Conservation (phyloP, 2,888 invertebrate genomes). For the Petrolisthes manimaculis region DNA sequence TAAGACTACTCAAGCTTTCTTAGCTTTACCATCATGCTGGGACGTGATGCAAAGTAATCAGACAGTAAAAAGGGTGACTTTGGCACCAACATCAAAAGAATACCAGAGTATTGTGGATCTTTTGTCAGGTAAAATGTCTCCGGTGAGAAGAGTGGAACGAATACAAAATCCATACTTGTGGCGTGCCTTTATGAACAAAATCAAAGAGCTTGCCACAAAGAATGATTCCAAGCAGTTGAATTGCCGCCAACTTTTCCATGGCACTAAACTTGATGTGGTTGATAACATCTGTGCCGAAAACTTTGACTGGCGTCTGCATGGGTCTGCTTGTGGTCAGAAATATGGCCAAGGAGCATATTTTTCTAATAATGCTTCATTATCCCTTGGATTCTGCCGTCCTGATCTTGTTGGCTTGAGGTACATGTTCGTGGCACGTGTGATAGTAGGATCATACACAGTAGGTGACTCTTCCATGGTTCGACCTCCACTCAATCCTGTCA, state of each 20-base stretch:
- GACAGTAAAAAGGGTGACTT: slow-evolving; percentile 7
- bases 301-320: slow-evolving; percentile 68
- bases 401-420: slow-evolving; percentile 15
- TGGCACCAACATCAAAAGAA: slow-evolving; percentile 42
- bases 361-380: slow-evolving; percentile 64
- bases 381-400: slow-evolving; percentile 13
- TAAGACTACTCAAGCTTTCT: neutral
- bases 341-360: slow-evolving; percentile 69
- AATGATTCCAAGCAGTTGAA: slow-evolving; percentile 33
- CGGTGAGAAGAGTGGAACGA: slow-evolving; percentile 38
- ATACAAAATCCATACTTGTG: slow-evolving; percentile 54
- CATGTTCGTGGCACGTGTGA: slow-evolving; percentile 51
- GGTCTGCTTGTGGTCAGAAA: slow-evolving; percentile 66
- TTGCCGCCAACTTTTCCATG: slow-evolving; percentile 68
- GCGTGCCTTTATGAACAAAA: slow-evolving; percentile 55
- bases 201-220: slow-evolving; percentile 40
- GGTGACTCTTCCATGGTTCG: slow-evolving; percentile 38
- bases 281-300: slow-evolving; percentile 67
- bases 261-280: slow-evolving; percentile 67
- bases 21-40: slow-evolving; percentile 47
- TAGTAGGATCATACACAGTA: slow-evolving; percentile 25
- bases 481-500: slow-evolving; percentile 44
- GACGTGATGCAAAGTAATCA: slow-evolving; percentile 51
- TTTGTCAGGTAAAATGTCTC: neutral
- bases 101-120: slow-evolving; percentile 27